A percentile compares a stretch with the other conserved stretches of the same genome.
Evolutionary conservation across 2,888 invertebrate species (phyloP).

Genomic region (Oscheius sp.): DNA sequence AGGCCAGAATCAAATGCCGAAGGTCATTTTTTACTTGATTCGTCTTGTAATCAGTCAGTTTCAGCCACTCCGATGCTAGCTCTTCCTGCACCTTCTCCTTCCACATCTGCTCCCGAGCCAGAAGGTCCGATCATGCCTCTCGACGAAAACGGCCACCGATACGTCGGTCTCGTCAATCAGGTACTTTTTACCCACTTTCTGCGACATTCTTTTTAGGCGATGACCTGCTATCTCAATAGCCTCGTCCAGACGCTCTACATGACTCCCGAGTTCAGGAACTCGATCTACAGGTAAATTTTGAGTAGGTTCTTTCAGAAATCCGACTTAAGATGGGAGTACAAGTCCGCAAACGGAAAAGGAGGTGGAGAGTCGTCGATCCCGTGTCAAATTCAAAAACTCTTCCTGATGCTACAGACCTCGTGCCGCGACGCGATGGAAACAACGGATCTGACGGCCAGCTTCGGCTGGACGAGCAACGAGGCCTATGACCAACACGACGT

Average conservation of each 20-base stretch:
- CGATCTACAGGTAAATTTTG: conserved; percentile 79
- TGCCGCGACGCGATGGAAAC: conserved; percentile 85
- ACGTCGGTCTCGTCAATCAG: conserved; percentile 72
- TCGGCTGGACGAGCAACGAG: conserved; percentile 89
- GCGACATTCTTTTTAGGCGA: conserved; percentile 78
- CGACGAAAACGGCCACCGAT: conserved; percentile 70
- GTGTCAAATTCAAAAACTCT: conserved; percentile 86
- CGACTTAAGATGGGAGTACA: conserved; percentile 58
- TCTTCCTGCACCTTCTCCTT: conserved; percentile 5
- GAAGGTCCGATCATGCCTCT: conserved; percentile 34
- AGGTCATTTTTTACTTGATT: neutral
- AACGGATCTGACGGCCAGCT: conserved; percentile 86
- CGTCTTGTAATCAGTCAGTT: neutral
- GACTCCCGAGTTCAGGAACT: conserved; percentile 92
- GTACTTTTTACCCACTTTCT: conserved; percentile 24
- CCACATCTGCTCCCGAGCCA: neutral
- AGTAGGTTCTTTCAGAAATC: neutral
- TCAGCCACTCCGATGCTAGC: conserved; percentile 15
- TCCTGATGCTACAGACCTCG: conserved; percentile 87
- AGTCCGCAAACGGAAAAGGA: conserved; percentile 11
- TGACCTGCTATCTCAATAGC: conserved; percentile 92
- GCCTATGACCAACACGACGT: conserved; percentile 94
- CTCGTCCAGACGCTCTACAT: conserved; percentile 87
- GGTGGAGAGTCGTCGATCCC: conserved; percentile 83
- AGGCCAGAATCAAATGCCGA: neutral